Evolutionary conservation across 2,888 invertebrate species (phyloP).

Genomic region (Nebria brevicollis): DNA sequence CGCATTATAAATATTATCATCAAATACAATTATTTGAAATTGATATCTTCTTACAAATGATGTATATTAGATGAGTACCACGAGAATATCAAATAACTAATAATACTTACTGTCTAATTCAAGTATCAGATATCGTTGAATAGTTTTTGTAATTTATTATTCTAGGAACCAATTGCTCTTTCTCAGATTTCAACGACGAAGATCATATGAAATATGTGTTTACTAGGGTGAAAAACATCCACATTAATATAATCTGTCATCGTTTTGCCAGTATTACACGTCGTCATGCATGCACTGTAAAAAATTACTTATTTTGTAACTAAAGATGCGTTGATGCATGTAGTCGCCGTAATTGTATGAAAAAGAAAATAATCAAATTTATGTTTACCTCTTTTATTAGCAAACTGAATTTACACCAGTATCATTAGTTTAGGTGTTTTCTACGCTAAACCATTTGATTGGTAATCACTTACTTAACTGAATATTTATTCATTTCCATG

Average conservation of each 20-base stretch:
- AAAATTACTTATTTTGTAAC: too few relatives aligned
- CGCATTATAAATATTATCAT: not conserved
- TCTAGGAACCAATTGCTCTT: not conserved
- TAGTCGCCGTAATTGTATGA: too few relatives aligned
- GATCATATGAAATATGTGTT: not conserved
- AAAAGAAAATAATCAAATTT: too few relatives aligned
- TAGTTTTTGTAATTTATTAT: not conserved
- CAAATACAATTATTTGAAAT: not conserved
- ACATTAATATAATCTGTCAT: not conserved
- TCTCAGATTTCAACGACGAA: not conserved
- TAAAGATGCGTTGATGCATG: too few relatives aligned
- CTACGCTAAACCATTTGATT: not conserved
- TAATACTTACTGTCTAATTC: not conserved
- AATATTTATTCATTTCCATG: not conserved
- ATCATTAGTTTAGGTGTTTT: not conserved
- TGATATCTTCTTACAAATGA: not conserved
- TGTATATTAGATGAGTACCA: not conserved
- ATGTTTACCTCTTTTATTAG: too few relatives aligned
- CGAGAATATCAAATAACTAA: not conserved
- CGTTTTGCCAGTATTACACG: too few relatives aligned
- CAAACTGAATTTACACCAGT: too few relatives aligned
- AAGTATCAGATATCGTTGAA: not conserved
- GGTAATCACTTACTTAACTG: not conserved
- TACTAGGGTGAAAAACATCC: not conserved
- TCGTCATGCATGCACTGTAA: too few relatives aligned